These are phyloP conservation scores for Crepidodera aurea DNA, from an alignment of 2,888 invertebrate species.

Conservation along the genomic window DNA sequence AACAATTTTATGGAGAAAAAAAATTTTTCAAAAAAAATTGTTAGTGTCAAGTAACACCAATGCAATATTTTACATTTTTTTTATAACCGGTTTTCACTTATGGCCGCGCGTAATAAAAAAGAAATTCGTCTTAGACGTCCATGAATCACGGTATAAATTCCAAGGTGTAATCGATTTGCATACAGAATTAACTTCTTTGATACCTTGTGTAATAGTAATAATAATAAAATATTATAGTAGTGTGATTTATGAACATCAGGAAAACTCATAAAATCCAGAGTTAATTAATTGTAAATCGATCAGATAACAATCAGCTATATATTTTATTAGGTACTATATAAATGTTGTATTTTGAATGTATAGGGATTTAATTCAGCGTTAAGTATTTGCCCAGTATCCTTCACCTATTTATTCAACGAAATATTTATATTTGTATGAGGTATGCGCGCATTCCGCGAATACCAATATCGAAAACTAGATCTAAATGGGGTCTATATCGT, in stretches of 20 bases:
- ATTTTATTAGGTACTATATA: constrained; percentile 2
- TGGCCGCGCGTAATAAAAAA: background rate
- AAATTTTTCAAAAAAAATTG: no score
- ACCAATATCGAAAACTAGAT: no score
- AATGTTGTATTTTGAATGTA: background rate
- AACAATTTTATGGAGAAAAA: no score
- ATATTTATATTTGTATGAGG: background rate
- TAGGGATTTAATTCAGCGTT: background rate
- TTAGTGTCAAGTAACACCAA: no score
- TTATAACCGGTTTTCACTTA: no score
- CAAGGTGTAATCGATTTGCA: constrained; percentile 26
- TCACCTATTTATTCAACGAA: background rate
- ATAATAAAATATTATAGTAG: constrained; percentile 22
- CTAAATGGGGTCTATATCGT: no score
- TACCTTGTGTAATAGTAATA: constrained; percentile 13
- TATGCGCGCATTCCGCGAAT: background rate
- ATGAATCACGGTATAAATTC: constrained; percentile 19
- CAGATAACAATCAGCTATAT: constrained; percentile 19
- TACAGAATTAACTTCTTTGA: constrained; percentile 17
- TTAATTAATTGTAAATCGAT: constrained; percentile 23
- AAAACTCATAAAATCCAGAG: constrained; percentile 18
- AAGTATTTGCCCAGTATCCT: background rate
- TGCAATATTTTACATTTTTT: no score
- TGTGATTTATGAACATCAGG: constrained; percentile 20
- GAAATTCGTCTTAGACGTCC: constrained; percentile 5